Evolutionary conservation across 1,140 invertebrate genomes (phyloP), one percentile per base, ranked within the genome.

Genomic region (Mycetomoellerius zeteki): DNA sequence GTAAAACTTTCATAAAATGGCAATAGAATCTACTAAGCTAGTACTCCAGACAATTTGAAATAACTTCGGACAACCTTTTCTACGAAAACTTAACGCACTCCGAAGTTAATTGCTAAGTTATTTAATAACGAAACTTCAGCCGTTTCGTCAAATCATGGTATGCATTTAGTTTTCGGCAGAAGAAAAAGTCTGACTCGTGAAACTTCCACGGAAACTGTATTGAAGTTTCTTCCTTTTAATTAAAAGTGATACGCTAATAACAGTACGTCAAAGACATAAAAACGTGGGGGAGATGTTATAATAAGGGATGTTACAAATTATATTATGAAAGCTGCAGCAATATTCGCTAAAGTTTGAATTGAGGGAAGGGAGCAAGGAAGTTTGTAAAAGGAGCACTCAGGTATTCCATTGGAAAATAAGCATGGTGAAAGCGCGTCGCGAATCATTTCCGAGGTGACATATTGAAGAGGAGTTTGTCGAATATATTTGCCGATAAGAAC

Each of bases 81-180:
- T 69, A 21, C 64, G 64, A 7, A 65, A 69, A 69, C 5, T 69
- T 69, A 47, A 69, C 37, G 37, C 24, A 62, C 24, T 62, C 2
- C 33, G 30, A 21, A 69, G 33, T 27, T 69, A 69, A 69, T 69
- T 69, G 65, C 37, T 16, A 50, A 69, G 65, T 69, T 50, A 69
- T 69, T 69, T 69, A 69, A 69, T 69, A 69, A 69, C 0, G 37
- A 69, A 69, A 69, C 65, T 69, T 69, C 21, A 6, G 4, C 65
- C 1, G 21, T 50, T 69, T 50, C 14, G 65, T 69, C 16, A 50
- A 69, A 69, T 6, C 14, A 14, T 69, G 37, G 21, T 50, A 50
- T 24, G 37, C 65, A 69, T 69, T 69, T 16, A 72, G 12, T 21
- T 75, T 75, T 33, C 12, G n/a, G 12, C 30, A n/a, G 12, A 58